Conservation (phyloP, 2,888 invertebrate species). For the Rotaria socialis region DNA sequence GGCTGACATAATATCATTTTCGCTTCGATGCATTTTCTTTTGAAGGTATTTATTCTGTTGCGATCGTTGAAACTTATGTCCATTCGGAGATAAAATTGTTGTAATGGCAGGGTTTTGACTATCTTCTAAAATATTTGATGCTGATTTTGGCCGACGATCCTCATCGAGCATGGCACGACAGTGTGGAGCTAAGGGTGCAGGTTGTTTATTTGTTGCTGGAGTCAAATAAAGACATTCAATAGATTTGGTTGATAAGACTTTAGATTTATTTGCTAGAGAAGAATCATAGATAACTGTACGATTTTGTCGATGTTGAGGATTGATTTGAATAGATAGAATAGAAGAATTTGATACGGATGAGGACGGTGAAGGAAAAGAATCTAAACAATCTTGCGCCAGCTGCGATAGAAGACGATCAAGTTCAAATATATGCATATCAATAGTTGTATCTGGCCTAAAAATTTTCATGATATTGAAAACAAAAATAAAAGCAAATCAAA, state of each 20-base stretch:
- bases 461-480: no score
- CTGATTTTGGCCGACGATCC: conserved; percentile 2
- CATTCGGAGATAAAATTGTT: neutral
- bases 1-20: neutral
- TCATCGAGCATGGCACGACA: neutral
- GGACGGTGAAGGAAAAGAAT: neutral
- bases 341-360: neutral
- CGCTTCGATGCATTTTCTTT: neutral
- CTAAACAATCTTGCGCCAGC: neutral
- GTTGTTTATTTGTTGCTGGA: neutral
- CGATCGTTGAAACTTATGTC: neutral
- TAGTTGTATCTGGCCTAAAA: neutral
- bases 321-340: neutral
- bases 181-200: neutral
- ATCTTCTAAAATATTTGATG: neutral
- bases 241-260: neutral
- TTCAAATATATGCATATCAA: conserved; percentile 7
- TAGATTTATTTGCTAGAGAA: neutral
- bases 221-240: conserved; percentile 22
- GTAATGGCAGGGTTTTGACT: neutral
- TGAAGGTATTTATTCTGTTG: neutral
- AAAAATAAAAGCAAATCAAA: no score
- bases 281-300: neutral
- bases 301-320: neutral
- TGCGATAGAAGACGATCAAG: neutral